phyloP scores from a whole-genome alignment of 2,888 invertebrate species.

The Harpalus rufipes region DNA sequence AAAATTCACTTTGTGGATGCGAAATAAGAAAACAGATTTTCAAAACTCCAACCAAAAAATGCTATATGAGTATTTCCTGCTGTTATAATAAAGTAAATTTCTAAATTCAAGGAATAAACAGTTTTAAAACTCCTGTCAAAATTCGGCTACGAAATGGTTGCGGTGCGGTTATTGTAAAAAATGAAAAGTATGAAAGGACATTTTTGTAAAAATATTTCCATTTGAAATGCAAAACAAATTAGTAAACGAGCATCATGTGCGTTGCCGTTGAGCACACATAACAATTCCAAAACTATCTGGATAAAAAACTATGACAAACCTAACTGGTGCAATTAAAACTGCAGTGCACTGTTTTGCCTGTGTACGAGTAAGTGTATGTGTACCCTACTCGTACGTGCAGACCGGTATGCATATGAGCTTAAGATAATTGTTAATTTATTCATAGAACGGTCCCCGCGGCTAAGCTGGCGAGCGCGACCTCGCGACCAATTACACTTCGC shows the following conservation, averaged over 20 bases:
- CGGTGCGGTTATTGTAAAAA: not conserved
- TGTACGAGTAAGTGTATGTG: slow-evolving; percentile 20
- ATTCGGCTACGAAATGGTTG: too few species aligned
- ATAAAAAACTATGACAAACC: slow-evolving; percentile 41
- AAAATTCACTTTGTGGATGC: too few species aligned
- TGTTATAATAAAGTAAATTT: too few species aligned
- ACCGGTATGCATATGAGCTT: slow-evolving; percentile 71
- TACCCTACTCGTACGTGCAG: slow-evolving; percentile 15
- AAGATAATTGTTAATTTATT: slow-evolving; percentile 75
- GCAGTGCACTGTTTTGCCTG: slow-evolving; percentile 10
- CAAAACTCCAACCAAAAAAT: too few species aligned
- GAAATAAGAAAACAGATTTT: too few species aligned
- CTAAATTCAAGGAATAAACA: too few species aligned
- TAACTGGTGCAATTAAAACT: slow-evolving; percentile 56
- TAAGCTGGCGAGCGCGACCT: slow-evolving; percentile 62
- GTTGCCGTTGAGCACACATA: slow-evolving; percentile 41
- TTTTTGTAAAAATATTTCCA: slow-evolving; percentile 1
- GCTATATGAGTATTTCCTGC: too few species aligned
- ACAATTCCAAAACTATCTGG: slow-evolving; percentile 57
- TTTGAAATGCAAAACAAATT: slow-evolving; percentile 17
- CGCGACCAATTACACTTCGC: slow-evolving; percentile 58
- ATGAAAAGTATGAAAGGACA: not conserved
- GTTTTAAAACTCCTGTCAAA: too few species aligned
- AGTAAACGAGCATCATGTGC: slow-evolving; percentile 11
- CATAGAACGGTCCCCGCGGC: slow-evolving; percentile 73